These are phyloP conservation scores for Corydoras sp. DNA, from an alignment of 2,113 vertebrate species.

Conservation along the genomic window DNA sequence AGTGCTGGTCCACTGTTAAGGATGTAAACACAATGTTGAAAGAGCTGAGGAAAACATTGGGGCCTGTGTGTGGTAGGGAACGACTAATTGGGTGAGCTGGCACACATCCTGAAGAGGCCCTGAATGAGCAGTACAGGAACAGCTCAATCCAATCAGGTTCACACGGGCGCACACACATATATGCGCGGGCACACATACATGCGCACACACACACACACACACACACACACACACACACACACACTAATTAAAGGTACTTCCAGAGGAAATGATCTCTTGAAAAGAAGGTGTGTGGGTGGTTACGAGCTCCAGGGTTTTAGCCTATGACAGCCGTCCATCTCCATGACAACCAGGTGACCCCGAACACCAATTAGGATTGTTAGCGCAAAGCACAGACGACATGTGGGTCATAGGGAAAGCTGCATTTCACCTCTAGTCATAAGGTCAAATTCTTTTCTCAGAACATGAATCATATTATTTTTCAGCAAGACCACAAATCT, in stretches of 20 bases:
- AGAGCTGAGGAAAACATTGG: constrained; percentile 39
- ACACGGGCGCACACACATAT: background rate
- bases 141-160: constrained; percentile 31
- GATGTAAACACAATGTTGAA: constrained; percentile 41
- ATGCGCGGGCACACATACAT: too few species aligned
- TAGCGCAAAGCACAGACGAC: constrained; percentile 48
- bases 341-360: constrained; percentile 62
- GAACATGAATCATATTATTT: constrained; percentile 18
- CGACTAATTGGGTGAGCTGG: constrained; percentile 42
- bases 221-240: background rate
- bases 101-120: constrained; percentile 37
- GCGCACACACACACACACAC: background rate
- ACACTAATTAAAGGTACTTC: constrained; percentile 16
- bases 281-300: constrained; percentile 20
- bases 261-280: constrained; percentile 15
- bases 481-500: background rate
- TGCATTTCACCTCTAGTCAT: constrained; percentile 7
- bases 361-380: constrained; percentile 55
- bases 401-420: constrained; percentile 48
- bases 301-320: constrained; percentile 18
- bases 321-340: constrained; percentile 48
- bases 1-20: constrained; percentile 30
- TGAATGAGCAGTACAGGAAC: constrained; percentile 37
- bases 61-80: constrained; percentile 28
- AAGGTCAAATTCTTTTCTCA: background rate